phyloP scores from a whole-genome alignment of 2,797 vertebrate genomes.

The Gorsachius magnificus region DNA sequence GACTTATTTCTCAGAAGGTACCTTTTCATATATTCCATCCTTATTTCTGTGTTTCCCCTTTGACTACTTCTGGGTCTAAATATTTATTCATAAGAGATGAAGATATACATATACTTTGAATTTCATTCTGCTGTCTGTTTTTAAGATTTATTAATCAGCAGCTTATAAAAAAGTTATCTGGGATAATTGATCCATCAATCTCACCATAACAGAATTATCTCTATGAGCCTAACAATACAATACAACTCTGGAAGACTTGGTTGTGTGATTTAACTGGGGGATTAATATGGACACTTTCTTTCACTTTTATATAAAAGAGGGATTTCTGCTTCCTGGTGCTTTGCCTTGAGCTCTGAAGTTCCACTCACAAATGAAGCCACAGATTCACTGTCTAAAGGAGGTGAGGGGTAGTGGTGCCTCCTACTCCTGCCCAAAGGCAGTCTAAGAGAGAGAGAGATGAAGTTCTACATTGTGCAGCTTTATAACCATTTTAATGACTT shows the following conservation, averaged over 20 bases:
- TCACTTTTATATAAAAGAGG: neutral
- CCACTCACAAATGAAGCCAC: neutral
- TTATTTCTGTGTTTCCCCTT: neutral
- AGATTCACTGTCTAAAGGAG: neutral
- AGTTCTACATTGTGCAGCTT: neutral
- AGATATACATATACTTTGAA: neutral
- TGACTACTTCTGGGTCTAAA: neutral
- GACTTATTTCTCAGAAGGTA: neutral
- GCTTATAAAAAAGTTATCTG: conserved; percentile 1
- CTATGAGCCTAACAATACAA: neutral
- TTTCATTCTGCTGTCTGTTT: neutral
- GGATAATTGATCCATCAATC: conserved; percentile 3
- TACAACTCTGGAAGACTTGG: neutral
- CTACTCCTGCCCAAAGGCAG: neutral
- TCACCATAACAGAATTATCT: neutral
- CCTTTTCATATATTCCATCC: neutral
- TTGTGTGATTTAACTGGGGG: neutral
- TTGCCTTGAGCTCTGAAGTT: neutral
- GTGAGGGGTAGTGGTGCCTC: neutral
- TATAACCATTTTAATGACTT: neutral
- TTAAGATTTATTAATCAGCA: neutral
- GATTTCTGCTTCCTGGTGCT: neutral
- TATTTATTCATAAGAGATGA: neutral
- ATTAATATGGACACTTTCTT: neutral
- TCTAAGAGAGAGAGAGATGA: neutral